Evolutionary conservation across 1,140 invertebrate species (phyloP).

Genomic region (Tenebrio molitor): DNA sequence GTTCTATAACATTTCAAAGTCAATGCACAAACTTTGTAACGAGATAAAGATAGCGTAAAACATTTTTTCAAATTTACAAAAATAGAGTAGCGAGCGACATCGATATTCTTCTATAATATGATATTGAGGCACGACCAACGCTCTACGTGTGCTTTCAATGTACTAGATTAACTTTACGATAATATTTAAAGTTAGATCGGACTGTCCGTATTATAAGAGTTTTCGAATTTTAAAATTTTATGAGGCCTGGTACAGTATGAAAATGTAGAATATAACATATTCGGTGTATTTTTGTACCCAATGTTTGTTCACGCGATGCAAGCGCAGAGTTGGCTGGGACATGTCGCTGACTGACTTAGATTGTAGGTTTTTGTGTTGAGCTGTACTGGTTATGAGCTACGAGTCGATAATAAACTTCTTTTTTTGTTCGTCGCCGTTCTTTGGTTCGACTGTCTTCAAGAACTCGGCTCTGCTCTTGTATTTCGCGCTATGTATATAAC

Average conservation of each 20-base stretch:
- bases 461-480: slow-evolving; percentile 53
- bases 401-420: slow-evolving; percentile 56
- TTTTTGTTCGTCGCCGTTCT: slow-evolving; percentile 50
- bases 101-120: slow-evolving; percentile 65
- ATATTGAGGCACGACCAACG: slow-evolving; percentile 54
- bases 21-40: slow-evolving; percentile 65
- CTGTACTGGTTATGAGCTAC: slow-evolving; percentile 49
- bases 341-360: slow-evolving; percentile 63
- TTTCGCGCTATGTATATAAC: slow-evolving; percentile 63
- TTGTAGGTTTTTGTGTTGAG: slow-evolving; percentile 57
- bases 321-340: slow-evolving; percentile 56
- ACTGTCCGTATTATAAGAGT: slow-evolving; percentile 67
- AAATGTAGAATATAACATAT: slow-evolving; percentile 63
- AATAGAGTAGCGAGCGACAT: slow-evolving; percentile 63
- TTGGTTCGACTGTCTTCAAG: slow-evolving; percentile 57
- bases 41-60: slow-evolving; percentile 49
- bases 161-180: slow-evolving; percentile 64
- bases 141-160: slow-evolving; percentile 66
- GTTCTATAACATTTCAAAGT: slow-evolving; percentile 57
- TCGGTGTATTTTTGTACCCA: slow-evolving; percentile 68
- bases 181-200: slow-evolving; percentile 64
- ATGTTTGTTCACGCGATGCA: slow-evolving; percentile 61
- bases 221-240: slow-evolving; percentile 68
- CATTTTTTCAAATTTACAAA: slow-evolving; percentile 57
- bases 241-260: slow-evolving; percentile 65